Percentiles rank a stretch among this genome's conserved stretches.
Conservation (phyloP, 2,797 vertebrate genomes). For the Yasuhikotakia modesta region DNA sequence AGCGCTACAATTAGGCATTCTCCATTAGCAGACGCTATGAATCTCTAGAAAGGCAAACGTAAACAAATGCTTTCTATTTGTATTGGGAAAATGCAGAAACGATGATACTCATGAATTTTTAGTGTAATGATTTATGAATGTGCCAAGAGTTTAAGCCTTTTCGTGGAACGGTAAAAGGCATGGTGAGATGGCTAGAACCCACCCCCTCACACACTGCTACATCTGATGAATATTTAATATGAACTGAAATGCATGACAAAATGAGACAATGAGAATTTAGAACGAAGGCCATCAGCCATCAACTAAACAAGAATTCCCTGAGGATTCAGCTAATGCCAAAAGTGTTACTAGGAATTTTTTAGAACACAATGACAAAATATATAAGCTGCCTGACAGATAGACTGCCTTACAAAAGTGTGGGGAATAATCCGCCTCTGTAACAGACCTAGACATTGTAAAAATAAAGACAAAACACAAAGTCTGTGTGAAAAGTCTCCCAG, state of each 20-base stretch:
- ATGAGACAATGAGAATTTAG: conserved; percentile 1
- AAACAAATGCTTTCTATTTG: conserved; percentile 32
- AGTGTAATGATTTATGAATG: conserved; percentile 34
- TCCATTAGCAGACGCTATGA: conserved; percentile 11
- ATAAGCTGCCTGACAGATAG: too few relatives aligned
- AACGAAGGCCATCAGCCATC: neutral
- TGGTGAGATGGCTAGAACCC: conserved; percentile 11
- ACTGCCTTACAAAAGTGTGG: too few relatives aligned
- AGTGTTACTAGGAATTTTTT: neutral
- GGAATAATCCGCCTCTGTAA: neutral
- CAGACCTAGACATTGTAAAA: neutral
- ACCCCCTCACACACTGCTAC: neutral
- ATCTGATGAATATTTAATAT: conserved; percentile 23
- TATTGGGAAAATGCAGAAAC: conserved; percentile 2
- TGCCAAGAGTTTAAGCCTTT: conserved; percentile 21
- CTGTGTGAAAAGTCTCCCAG: neutral
- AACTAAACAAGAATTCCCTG: neutral
- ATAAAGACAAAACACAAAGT: neutral
- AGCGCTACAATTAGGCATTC: conserved; percentile 29
- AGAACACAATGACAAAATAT: neutral
- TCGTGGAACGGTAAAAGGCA: conserved; percentile 10
- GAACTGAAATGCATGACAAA: conserved; percentile 17
- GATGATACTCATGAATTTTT: conserved; percentile 18
- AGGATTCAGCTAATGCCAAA: neutral
- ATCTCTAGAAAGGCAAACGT: conserved; percentile 24